Conservation (phyloP, 2,113 vertebrate species). For the Daubentonia madagascariensis region DNA sequence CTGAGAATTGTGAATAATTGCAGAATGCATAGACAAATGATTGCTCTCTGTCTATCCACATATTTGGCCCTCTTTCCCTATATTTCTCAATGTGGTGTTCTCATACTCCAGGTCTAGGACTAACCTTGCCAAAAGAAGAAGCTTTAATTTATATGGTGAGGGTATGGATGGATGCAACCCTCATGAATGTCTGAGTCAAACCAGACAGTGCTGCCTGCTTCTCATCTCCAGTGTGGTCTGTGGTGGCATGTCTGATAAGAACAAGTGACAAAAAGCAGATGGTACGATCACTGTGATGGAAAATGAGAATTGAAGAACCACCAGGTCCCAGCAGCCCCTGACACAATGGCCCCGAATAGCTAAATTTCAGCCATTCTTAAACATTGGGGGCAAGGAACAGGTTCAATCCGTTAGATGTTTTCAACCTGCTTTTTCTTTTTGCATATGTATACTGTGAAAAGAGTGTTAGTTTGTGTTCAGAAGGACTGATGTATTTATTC, state of each 20-base stretch:
- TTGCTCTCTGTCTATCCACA: background rate
- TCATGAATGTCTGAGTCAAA: background rate
- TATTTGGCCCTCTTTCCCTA: background rate
- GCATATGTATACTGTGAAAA: background rate
- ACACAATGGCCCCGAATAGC: background rate
- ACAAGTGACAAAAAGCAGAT: conserved; percentile 53
- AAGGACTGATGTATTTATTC: background rate
- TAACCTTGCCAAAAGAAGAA: background rate
- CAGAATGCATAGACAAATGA: background rate
- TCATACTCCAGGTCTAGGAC: background rate
- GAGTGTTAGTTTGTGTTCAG: background rate
- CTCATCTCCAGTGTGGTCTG: background rate
- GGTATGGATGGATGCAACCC: background rate
- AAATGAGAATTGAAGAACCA: conserved; percentile 32
- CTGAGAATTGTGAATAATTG: background rate
- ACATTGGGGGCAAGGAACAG: background rate
- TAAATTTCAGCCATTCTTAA: conserved; percentile 52
- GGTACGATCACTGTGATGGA: background rate
- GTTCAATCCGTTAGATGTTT: background rate
- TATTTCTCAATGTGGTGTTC: background rate
- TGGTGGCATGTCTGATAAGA: background rate
- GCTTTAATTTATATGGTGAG: background rate
- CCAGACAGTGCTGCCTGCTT: background rate
- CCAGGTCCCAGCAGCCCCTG: conserved; percentile 5
- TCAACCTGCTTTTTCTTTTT: background rate